A percentile compares a stretch with the other conserved stretches of the same genome.
Conservation (phyloP, 1,140 invertebrate genomes). For the Pemphigus obesinymphae region DNA sequence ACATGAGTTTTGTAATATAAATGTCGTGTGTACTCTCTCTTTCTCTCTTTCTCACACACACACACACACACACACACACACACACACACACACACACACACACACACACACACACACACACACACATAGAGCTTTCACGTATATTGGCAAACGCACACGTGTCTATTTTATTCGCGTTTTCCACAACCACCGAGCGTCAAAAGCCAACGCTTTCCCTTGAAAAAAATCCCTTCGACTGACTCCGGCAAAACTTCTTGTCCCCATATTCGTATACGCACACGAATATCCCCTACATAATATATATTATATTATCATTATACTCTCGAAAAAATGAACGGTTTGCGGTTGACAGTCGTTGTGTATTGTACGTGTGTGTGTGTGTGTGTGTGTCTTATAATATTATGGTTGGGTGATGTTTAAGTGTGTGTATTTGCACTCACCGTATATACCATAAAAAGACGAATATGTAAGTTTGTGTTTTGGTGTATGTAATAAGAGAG, state of each 20-base stretch:
- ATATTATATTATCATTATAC: slow-evolving; percentile 7
- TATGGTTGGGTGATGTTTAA: too few species aligned
- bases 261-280: background rate
- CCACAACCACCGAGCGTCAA: background rate
- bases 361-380: background rate
- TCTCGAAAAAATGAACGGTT: slow-evolving; percentile 1
- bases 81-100: too few species aligned
- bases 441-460: background rate
- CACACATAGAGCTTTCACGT: too few species aligned
- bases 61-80: too few species aligned
- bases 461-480: background rate
- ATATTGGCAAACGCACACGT: too few species aligned
- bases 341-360: slow-evolving; percentile 24
- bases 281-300: background rate
- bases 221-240: background rate
- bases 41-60: too few species aligned
- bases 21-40: too few species aligned
- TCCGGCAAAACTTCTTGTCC: background rate
- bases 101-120: too few species aligned
- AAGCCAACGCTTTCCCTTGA: background rate
- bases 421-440: background rate
- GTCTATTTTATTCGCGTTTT: slow-evolving; percentile 11
- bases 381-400: too few species aligned
- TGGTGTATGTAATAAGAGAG: slow-evolving; percentile 16
- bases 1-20: too few species aligned